Base-by-base conservation (phyloP, 2,113 vertebrate genomes). In the Serinus canaria region DNA sequence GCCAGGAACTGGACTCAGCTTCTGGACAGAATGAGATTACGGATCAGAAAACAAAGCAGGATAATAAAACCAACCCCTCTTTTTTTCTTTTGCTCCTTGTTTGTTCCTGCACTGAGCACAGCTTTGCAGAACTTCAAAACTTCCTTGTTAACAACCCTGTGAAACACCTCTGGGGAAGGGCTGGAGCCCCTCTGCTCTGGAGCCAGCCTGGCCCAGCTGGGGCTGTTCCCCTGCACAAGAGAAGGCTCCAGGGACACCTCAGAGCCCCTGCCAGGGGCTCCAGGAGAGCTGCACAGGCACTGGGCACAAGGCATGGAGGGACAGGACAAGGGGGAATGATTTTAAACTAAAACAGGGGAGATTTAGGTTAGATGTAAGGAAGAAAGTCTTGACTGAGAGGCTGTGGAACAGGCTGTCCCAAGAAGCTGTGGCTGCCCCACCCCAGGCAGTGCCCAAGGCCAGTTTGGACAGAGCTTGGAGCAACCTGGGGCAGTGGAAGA, bases 381-480 rank as follows among this genome's bases (percentile, higher is more conserved):
- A 31, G 11, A 41, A 68, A 41, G 10, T 53, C n/a, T 50, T 74
- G 19, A 3, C 30, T 60, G 23, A 53, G 53, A 41, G 46, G 11
- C 5, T 37, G 18, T 66, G 39, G 33, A 5, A 19, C 39, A 67
- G 15, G 23, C 0, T 75, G 1, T 5, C 25, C 28, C 21, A 3
- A n/a, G 28, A 0, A 52, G 19, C 16, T 35, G 20, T 25, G 62
- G n/a, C 20, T 83, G 62, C 2, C 55, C 5, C 14, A 62, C 13
- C 20, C 21, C n/a, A 55, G 53, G 6, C 0, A 60, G 7, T 25
- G 46, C 10, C 14, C 39, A 39, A 39, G 39, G 11, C 43, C 25
- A 18, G 14, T 7, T 0, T 68, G 33, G 33, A 67, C 0, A 0
- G 7, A 7, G 27, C 28, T 58, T 59, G 46, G 30, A 68, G n/a